Conservation (phyloP, 2,113 vertebrate species). For the Halcyon senegalensis region DNA sequence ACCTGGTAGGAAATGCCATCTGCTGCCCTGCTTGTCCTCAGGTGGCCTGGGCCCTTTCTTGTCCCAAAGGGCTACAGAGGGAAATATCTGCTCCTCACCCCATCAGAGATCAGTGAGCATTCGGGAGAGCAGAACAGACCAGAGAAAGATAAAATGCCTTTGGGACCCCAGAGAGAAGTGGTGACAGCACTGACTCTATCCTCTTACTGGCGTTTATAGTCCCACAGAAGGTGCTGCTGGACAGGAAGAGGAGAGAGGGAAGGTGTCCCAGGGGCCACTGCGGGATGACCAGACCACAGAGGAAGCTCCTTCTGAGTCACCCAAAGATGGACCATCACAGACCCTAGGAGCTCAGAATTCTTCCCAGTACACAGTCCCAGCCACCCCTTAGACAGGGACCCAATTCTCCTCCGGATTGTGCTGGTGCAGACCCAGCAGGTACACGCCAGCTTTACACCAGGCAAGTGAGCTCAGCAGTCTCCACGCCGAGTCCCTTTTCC, state of each 20-base stretch:
- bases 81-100: background rate
- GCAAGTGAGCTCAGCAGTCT: background rate
- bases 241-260: background rate
- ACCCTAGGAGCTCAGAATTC: background rate
- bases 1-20: background rate
- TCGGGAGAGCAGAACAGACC: background rate
- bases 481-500: background rate
- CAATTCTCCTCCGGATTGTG: background rate
- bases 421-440: background rate
- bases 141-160: background rate
- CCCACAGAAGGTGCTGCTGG: background rate
- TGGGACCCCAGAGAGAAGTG: background rate
- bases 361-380: background rate
- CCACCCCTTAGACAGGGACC: background rate
- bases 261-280: background rate
- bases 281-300: background rate
- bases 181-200: background rate
- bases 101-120: background rate
- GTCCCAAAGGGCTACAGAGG: background rate
- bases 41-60: background rate
- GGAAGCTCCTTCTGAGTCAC: rapidly evolving
- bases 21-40: background rate
- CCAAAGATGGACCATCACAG: background rate
- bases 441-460: background rate
- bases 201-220: background rate